Base-by-base conservation (phyloP, 2,888 invertebrate genomes). In the Neoascia interrupta region DNA sequence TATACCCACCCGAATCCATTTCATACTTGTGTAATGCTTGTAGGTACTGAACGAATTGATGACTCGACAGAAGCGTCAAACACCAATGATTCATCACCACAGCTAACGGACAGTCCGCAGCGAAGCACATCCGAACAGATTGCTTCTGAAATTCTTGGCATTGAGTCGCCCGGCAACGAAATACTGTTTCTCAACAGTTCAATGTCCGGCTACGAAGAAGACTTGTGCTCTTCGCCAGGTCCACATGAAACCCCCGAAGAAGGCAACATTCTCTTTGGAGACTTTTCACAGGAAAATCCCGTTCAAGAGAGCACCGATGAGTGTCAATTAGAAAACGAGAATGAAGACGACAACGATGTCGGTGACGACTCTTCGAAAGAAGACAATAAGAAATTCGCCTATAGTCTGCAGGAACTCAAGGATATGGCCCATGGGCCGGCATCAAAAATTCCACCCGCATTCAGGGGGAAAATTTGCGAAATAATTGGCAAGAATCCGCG, bases 101-200 rank as follows among this genome's bases (percentile, higher is more conserved):
- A n/a, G n/a, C n/a, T n/a, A n/a, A n/a, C n/a, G n/a, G n/a, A n/a
- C n/a, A n/a, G n/a, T n/a, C n/a, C n/a, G n/a, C n/a, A n/a, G n/a
- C n/a, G n/a, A n/a, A n/a, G n/a, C n/a, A 73, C 53, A 56, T 43
- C 73, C 10, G 66, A 72, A 13, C 63, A 76, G 19, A 73, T 79
- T 41, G 23, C 53, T 5, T 49, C 54, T 1, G 58, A 72, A 41
- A 60, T 73, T 1, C 28, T 76, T 16, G 72, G 60, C 21, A 26
- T 64, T n/a, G 76, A 34, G 53, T 63, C 58, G 43, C 34, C 51
- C 13, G 70, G 82, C 2, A 84, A 84, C 18, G 82, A 83, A 61
- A 21, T 86, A 37, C 83, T 87, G 63, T 86, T 87, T 61, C 83
- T 86, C 0, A 87, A 86, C 56, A 87, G 86, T 69, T 86, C 86